Evolutionary conservation across 2,113 vertebrate species (phyloP), one percentile per base, ranked within the genome.

Genomic region (Oceanites oceanicus): DNA sequence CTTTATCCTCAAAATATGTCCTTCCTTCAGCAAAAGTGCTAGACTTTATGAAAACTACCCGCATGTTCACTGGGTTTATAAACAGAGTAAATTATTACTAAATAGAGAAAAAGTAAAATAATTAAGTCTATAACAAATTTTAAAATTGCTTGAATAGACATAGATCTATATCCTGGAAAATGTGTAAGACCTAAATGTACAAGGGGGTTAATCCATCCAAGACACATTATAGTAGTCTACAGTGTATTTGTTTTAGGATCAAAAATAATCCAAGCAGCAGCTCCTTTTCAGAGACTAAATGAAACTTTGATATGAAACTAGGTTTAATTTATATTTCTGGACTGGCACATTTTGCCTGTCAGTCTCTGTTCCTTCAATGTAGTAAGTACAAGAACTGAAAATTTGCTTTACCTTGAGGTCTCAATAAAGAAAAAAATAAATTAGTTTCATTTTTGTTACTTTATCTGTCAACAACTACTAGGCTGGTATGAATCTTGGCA

Each of bases 341-440:
- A 97, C 95, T 52, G 52, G 91, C 97, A 97, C 97, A 95, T 97
- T 98, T 97, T 98, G 95, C 97, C 97, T 97, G 95, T 98, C 97
- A 97, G 97, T 96, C 97, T 98, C 94, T 96, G 92, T 97, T 97
- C 94, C 94, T 94, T 96, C 95, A 94, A 87, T 40, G 61, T 92
- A 97, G 97, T 97, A 98, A 98, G 94, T 97, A 97, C 96, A 97
- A 97, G 96, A 98, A 97, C 96, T 96, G 97, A 98, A 98, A 98
- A 97, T 97, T 98, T 97, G 96, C 97, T 98, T 98, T 98, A 97
- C 97, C 97, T 98, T 97, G 97, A 97, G 97, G 94, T 97, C 98
- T 98, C 97, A 98, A 97, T 98, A 98, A 98, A 98, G 98, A 97
- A 98, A 98, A 98, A 98, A 98, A 98, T 97, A 98, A 98, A 98